Evolutionary conservation across 2,888 invertebrate species (phyloP).

Genomic region (Drosophila algonquin): DNA sequence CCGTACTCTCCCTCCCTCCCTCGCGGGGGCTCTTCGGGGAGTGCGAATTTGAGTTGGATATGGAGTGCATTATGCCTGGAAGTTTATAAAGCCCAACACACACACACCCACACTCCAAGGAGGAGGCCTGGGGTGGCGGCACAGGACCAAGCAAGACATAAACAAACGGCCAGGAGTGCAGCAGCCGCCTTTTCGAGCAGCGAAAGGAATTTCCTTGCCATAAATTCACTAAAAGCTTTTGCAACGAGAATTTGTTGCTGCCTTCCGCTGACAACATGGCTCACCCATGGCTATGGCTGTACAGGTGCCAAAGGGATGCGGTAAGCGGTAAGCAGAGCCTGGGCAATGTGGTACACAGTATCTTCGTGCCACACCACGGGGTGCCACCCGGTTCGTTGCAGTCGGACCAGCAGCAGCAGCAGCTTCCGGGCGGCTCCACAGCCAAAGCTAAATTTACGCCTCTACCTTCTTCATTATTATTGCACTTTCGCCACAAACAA

Average conservation of each 20-base stretch:
- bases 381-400: conserved; percentile 40
- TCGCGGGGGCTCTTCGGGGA: not conserved
- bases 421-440: conserved; percentile 30
- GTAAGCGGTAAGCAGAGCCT: not conserved
- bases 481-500: conserved; percentile 64
- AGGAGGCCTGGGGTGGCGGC: no score
- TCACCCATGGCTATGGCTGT: conserved; percentile 58
- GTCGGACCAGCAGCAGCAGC: conserved; percentile 19
- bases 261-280: conserved; percentile 80
- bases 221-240: conserved; percentile 79
- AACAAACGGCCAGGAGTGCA: conserved; percentile 61
- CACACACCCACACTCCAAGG: conserved; percentile 20
- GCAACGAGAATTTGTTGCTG: conserved; percentile 78
- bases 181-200: conserved; percentile 44
- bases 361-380: conserved; percentile 26
- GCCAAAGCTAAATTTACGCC: conserved; percentile 79
- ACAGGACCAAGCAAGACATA: conserved; percentile 55
- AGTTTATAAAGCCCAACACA: conserved; percentile 43
- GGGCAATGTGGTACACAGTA: conserved; percentile 16
- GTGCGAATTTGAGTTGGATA: conserved; percentile 24
- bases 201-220: conserved; percentile 74
- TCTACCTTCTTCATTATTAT: conserved; percentile 79
- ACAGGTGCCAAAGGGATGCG: conserved; percentile 22
- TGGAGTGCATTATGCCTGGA: conserved; percentile 62
- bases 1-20: no score